phyloP scores from a whole-genome alignment of 2,888 invertebrate species.

The Scrobipalpa costella region DNA sequence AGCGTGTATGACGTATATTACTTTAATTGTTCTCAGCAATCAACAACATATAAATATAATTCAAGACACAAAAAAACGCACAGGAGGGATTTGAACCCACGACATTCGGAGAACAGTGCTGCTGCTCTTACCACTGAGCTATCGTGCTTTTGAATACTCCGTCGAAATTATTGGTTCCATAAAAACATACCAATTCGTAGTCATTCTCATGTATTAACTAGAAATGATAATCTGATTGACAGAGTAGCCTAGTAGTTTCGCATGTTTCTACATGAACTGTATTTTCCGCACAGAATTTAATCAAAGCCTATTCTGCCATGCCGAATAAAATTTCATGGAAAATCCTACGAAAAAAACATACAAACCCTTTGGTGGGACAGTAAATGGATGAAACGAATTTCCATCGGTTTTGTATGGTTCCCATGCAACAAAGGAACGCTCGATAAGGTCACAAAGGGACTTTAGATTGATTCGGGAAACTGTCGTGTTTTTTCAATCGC shows the following conservation, averaged over 20 bases:
- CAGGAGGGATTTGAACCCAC: too few species aligned
- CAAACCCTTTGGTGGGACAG: background rate
- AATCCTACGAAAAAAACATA: background rate
- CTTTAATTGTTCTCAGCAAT: too few species aligned
- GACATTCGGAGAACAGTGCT: too few species aligned
- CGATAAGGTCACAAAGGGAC: background rate
- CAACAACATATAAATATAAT: too few species aligned
- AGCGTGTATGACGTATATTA: too few species aligned
- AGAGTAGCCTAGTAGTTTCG: background rate
- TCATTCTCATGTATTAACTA: too few species aligned
- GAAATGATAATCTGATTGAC: too few species aligned
- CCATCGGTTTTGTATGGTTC: background rate
- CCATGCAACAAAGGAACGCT: background rate
- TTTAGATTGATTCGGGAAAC: background rate
- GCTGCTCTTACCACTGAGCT: too few species aligned
- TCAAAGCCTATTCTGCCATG: background rate
- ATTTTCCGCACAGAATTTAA: background rate
- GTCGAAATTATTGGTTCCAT: too few species aligned
- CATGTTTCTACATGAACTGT: background rate
- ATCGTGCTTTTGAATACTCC: too few species aligned
- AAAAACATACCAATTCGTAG: too few species aligned
- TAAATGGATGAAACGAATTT: conserved; percentile 1
- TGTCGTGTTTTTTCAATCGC: background rate
- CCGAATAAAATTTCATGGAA: background rate
- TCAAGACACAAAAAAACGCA: too few species aligned